Evolutionary conservation across 2,888 invertebrate genomes (phyloP), one percentile per base, ranked within the genome.

Genomic region (Orthosia gracilis): DNA sequence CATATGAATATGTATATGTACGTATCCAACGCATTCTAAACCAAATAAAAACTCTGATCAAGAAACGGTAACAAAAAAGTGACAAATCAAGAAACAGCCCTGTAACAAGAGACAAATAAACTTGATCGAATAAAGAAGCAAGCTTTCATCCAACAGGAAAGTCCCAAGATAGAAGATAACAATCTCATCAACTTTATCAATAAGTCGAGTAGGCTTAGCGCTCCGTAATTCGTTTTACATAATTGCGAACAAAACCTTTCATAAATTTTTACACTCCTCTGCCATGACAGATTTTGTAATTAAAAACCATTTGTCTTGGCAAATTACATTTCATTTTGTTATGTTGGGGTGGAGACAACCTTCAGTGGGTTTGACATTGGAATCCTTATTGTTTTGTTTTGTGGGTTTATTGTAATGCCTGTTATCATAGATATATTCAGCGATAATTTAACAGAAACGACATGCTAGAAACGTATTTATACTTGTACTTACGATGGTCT

Each of bases 221-320:
- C 76, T 76, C 68, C 76, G 75, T 79, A 83, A 87, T 83, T 85
- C 82, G 79, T 84, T 89, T 84, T 74, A 80, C 83, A 84, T 86
- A 87, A 89, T 89, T 83, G 78, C 78, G 81, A 83, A 82, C 82
- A 85, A 86, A 88, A 76, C 81, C 78, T 87, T 87, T 83, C 73
- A 88, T 87, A 85, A 78, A 63, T 85, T 85, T 82, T 84, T 72
- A 72, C 71, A 77, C 67, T 62, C 58, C 75, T 74, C 69, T 73
- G 75, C 78, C 78, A 68, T 85, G 85, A 85, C 87, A 86, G 80
- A 83, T 86, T 86, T 85, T 82, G 82, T 89, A 85, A 89, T 88
- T 81, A 83, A 89, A 86, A 73, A 65, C 80, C 82, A 85, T 87
- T 85, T 77, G 87, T 87, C 87, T 85, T 74, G 57, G 63, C 61